phyloP scores from a whole-genome alignment of 2,888 invertebrate species.

The Melinopterus prodromus region DNA sequence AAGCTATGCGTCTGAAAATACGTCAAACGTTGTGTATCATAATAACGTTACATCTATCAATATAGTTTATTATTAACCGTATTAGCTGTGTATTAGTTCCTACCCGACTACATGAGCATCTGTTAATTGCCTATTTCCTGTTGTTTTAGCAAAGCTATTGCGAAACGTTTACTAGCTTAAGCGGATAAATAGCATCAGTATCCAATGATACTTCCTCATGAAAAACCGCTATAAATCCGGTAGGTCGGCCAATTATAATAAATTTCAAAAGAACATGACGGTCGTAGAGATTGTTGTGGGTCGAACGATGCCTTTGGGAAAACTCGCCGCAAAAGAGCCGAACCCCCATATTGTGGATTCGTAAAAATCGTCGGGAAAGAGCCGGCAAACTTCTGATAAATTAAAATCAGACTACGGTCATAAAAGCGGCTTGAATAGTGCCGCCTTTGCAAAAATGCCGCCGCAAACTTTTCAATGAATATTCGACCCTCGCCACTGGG shows the following conservation, averaged over 20 bases:
- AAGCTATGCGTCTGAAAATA: too few relatives aligned
- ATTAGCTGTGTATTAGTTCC: too few relatives aligned
- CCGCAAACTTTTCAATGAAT: constrained; percentile 4
- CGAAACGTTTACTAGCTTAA: too few relatives aligned
- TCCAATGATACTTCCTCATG: neutral
- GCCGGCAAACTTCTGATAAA: neutral
- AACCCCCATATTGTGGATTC: neutral
- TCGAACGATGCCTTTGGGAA: neutral
- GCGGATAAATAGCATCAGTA: too few relatives aligned
- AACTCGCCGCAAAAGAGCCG: neutral
- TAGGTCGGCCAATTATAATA: neutral
- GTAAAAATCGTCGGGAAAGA: neutral
- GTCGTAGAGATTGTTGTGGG: neutral
- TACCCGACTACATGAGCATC: too few relatives aligned
- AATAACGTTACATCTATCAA: too few relatives aligned
- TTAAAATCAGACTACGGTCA: neutral
- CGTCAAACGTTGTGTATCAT: too few relatives aligned
- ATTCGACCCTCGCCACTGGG: neutral
- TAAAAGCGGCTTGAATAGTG: neutral
- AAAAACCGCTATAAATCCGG: neutral
- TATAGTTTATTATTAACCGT: too few relatives aligned
- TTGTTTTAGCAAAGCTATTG: too few relatives aligned
- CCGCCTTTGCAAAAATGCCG: neutral
- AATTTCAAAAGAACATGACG: neutral
- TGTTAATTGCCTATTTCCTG: too few relatives aligned